Evolutionary conservation across 2,113 vertebrate species (phyloP), one percentile per base, ranked within the genome.

Genomic region (Gyps fulvus): DNA sequence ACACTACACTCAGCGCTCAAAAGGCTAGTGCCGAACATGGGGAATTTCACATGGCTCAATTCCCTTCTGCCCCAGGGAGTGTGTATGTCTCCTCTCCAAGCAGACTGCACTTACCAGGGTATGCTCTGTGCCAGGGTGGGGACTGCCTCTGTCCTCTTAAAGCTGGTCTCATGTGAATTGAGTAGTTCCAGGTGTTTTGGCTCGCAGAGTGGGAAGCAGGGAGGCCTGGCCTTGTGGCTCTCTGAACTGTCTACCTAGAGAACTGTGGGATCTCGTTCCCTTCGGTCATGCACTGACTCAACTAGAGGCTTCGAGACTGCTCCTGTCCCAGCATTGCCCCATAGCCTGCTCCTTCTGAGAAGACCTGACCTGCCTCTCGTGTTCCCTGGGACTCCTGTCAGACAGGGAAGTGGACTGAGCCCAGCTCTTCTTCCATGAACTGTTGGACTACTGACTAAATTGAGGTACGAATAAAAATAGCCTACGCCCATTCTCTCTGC

Each of bases 401-500:
- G 73, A 22, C 43, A 82, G 54, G 72, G 52, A 91, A 71, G n/a
- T 2, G 26, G 66, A 77, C 11, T 80, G 66, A 88, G 85, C 87
- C 66, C 34, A 93, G 43, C 52, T 89, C 61, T 79, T 85, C 71
- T 87, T 57, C 54, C 42, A 34, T 72, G 87, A 94, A 89, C 81
- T 0, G 0, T 89, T 85, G 93, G 93, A 54, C 95, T 91, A 34
- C 87, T 76, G 82, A 65, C 95, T 96, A 97, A 96, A 92, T 95
- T 91, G 88, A 94, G 93, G 95, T 95, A 88, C 1, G 36, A 94
- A 70, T 76, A 96, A 93, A 96, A 97, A 94, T 95, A 96, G 66
- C 71, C 70, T 90, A 71, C 10, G 4, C 85, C 93, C 78, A 95
- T 90, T 50, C 77, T 26, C 27, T 91, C 96, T 95, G 71, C 96